Evolutionary conservation across 2,113 vertebrate species (phyloP), one percentile per base, ranked within the genome.

Genomic region (Origma solitaria): DNA sequence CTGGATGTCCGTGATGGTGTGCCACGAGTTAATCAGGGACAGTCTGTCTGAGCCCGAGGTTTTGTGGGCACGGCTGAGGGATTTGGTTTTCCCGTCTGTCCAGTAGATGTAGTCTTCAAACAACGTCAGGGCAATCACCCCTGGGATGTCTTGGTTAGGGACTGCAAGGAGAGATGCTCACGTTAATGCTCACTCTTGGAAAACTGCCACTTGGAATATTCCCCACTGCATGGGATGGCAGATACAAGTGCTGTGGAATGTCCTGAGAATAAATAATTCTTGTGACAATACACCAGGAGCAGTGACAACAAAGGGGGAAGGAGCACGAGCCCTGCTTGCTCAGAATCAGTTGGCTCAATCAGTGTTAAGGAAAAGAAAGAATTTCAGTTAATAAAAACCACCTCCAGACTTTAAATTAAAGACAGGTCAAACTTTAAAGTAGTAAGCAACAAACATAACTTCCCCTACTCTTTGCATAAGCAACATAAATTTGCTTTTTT

Each of bases 81-180:
- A 99, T 96, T 99, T 99, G 96, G 99, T 99, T 98, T 99, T 99
- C 86, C 99, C 99, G 8, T 99, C 99, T 47, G 99, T 99, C 99
- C 99, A 99, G 95, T 99, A 99, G 96, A 99, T 97, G 97, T 99
- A 99, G 98, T 99, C 99, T 97, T 99, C 99, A 97, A 99, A 99
- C 97, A 99, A 93, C 16, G 99, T 99, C 96, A 99, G 98, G 11
- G 99, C 99, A 97, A 99, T 99, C 96, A 99, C 99, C 73, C 99
- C 99, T 84, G 99, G 98, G 97, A 99, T 99, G 96, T 99, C 99
- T 95, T 99, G 98, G 83, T 99, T 99, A 96, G 98, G 98, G 80
- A 99, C 99, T 99, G 98, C 62, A 98, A 98, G 78, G 95, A 92
- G 96, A 98, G 87, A 97, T 79, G 93, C 73, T 87, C 93, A 94